Evolutionary conservation across 2,797 vertebrate genomes (phyloP).

Genomic region (Antennarius maculatus): DNA sequence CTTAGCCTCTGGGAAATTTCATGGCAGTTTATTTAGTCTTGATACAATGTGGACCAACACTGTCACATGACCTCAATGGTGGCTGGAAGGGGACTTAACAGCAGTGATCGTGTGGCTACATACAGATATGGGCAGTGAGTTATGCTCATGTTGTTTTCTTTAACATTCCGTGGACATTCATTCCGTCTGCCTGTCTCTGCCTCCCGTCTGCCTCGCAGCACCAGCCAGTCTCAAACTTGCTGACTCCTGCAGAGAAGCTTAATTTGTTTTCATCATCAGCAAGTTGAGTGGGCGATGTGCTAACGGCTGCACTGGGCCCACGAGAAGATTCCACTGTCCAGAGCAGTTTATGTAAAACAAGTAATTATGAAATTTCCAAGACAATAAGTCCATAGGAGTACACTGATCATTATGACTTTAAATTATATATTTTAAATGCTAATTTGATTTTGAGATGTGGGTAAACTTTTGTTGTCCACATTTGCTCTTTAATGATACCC

Average conservation of each 20-base stretch:
- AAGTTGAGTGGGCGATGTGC: slow-evolving; percentile 24
- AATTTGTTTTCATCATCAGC: slow-evolving; percentile 43
- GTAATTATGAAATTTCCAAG: neutral
- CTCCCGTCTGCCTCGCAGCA: slow-evolving; percentile 13
- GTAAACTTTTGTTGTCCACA: neutral
- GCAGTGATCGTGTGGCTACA: neutral
- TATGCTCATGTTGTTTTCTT: neutral
- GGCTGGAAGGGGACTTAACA: neutral
- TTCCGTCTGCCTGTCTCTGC: slow-evolving; percentile 4
- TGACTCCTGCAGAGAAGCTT: slow-evolving; percentile 36
- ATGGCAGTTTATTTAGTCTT: neutral
- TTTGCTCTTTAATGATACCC: neutral
- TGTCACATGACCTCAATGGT: too few species aligned
- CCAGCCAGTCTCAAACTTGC: slow-evolving; percentile 2
- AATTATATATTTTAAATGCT: neutral
- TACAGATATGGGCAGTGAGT: neutral
- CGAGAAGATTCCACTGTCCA: neutral
- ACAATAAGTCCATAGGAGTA: neutral
- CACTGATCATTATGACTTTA: neutral
- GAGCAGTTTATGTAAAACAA: neutral
- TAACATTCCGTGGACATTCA: neutral
- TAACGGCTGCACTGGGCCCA: slow-evolving; percentile 24
- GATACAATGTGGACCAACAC: too few species aligned
- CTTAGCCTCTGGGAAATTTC: neutral
- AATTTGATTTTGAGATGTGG: neutral